These are phyloP conservation scores for Anableps anableps DNA, from an alignment of 2,797 vertebrate genomes.

Conservation along the genomic window DNA sequence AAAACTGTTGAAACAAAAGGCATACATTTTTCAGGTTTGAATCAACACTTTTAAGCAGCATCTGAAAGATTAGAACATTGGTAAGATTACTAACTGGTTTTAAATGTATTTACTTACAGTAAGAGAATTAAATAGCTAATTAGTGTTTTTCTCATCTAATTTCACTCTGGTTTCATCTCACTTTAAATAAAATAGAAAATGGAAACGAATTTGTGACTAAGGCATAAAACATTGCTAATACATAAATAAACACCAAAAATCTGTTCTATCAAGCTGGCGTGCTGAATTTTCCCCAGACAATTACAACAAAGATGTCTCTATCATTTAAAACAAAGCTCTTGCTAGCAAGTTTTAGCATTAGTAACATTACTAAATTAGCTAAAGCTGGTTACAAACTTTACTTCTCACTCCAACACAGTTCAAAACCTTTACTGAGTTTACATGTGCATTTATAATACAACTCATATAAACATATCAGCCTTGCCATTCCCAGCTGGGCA, in stretches of 20 bases:
- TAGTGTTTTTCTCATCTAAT: neutral
- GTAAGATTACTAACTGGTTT: neutral
- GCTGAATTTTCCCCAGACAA: neutral
- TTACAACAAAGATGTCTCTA: neutral
- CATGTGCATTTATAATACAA: neutral
- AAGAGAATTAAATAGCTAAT: neutral
- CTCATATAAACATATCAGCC: neutral
- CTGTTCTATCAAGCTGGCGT: neutral
- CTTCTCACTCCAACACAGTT: neutral
- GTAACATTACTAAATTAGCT: neutral
- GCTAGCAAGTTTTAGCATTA: neutral
- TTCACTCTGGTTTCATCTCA: neutral
- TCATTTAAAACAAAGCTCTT: neutral
- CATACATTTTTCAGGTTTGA: neutral
- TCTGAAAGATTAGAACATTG: neutral
- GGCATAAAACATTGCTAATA: neutral
- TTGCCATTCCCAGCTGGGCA: neutral
- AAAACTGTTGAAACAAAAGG: neutral
- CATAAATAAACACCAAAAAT: neutral
- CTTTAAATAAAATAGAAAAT: neutral
- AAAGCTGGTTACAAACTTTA: neutral
- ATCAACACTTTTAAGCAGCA: neutral
- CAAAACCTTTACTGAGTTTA: neutral
- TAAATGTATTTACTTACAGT: neutral
- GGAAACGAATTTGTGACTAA: neutral